Base-by-base conservation (phyloP, 2,888 invertebrate species). In the Polia nebulosa region DNA sequence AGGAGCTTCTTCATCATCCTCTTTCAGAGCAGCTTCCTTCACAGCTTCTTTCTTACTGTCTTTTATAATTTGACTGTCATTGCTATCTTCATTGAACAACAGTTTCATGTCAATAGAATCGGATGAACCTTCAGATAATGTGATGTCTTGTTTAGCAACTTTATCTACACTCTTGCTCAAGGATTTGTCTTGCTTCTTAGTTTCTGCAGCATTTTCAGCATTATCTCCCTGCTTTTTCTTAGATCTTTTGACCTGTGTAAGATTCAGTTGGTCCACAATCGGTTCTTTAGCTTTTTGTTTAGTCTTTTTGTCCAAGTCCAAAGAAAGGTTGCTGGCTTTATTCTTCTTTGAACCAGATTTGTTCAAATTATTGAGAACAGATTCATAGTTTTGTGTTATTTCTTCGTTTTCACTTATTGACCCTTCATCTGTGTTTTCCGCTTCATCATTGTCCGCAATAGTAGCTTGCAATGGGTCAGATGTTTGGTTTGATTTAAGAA, bases 11-110 rank as follows among this genome's bases (percentile, higher is more conserved):
- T 73, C 63, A 51, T 63, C 41, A 67, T 80, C 47, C 8, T 76
- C 66, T 25, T 80, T 82, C 39, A 59, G 73, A 32, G 66, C 67
- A 20, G 13, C 44, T 32, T 52, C 39, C 3, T 62, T 78, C 9
- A 25, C 20, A 29, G 39, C 7, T 9, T 34, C 32, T 22, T 59
- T 49, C n/a, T 74, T 45, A 25, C 27, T 32, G 11, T 1, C 15
- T 17, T 32, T 39, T 36, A 85, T 8, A 6, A 49, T 76, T 41
- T 87, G 88, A 83, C 88, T 89, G 56, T 89, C 91, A 78, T 88
- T 91, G 67, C 93, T 94, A 32, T 94, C 93, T 82, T 95, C 94
- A 70, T 93, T 89, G 77, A 95, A 94, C 17, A 95, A 78, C 36
- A 95, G 83, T 70, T 90, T 88, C 83, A 95, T 86, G 77, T 93